Conservation (phyloP, 2,113 vertebrate species). For the Dasyprocta punctata region DNA sequence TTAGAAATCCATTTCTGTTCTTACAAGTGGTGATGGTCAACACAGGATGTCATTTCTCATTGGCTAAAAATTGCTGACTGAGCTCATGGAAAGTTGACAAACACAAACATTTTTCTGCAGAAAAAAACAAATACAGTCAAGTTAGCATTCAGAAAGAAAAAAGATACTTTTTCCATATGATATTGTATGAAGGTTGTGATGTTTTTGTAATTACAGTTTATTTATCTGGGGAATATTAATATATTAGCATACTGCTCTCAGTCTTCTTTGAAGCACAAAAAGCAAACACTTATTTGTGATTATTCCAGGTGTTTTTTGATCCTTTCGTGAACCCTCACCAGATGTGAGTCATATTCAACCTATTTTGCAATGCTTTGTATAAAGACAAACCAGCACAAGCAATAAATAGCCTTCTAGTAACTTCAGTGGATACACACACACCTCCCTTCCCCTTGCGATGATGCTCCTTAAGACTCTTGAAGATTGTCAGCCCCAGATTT, state of each 20-base stretch:
- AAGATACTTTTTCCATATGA: neutral
- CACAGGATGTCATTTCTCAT: conserved; percentile 51
- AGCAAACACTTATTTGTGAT: neutral
- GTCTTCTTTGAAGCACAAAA: neutral
- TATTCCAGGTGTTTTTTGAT: neutral
- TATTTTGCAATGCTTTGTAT: neutral
- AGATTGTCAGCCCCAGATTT: neutral
- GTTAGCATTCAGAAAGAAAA: conserved; percentile 12
- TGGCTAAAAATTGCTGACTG: conserved; percentile 42
- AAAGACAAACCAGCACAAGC: neutral
- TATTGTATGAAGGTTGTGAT: conserved; percentile 1
- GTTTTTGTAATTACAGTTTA: neutral
- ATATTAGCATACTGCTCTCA: neutral
- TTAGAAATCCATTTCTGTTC: conserved; percentile 62
- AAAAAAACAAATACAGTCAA: neutral
- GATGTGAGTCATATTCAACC: neutral
- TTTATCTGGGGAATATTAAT: neutral
- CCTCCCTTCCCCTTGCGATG: rapidly evolving
- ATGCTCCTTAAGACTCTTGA: neutral
- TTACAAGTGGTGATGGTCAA: conserved; percentile 53
- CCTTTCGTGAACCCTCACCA: neutral
- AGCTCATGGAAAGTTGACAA: conserved; percentile 54
- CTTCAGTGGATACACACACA: neutral
- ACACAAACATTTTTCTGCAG: neutral
- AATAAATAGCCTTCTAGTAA: neutral